Base-by-base conservation (phyloP, 2,888 invertebrate genomes). In the Vesta saturnalis region DNA sequence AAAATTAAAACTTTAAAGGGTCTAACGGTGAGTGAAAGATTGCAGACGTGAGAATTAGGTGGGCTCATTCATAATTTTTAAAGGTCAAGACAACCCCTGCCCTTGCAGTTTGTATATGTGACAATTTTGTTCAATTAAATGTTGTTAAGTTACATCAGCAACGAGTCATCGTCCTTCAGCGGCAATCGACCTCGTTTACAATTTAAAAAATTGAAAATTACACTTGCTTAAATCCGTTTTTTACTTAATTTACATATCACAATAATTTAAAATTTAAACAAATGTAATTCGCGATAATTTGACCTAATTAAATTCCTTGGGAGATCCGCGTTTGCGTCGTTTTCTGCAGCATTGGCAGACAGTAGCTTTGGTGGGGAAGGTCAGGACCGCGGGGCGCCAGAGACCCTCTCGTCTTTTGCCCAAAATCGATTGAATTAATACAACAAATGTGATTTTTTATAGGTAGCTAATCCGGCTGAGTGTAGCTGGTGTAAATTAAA, bases 401-500 rank as follows among this genome's bases (percentile, higher is more conserved):
- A 46, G 18, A 22, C 60, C 18, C 21, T 18, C 35, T 49, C 12
- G 10, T 2, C 22, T 54, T 56, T 30, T 22, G 10, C 49, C 15
- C 1, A 56, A 56, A 52, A 52, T 52, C 52, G 19, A 52, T 52
- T n/a, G n/a, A n/a, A n/a, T n/a, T n/a, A n/a, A n/a, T n/a, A n/a
- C n/a, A n/a, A n/a, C n/a, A 47, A 3, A 47, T 12, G 30, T 30
- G 30, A 30, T 6, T 54, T 56, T 35, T 66, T 66, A 10, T 21
- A 66, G 66, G 35, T 61, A 43, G 30, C 21, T 61, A 46, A 52
- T 30, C 66, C 70, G 56, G 70, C 70, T 54, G 57, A 54, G 49
- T 21, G 19, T 5, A 21, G 67, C 67, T 70, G 70, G 66, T 67
- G 16, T 12, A 60, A 16, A 16, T 21, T 30, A 39, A 18, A 84